Evolutionary conservation across 2,888 invertebrate species (phyloP).

Genomic region (Acronicta leporina): DNA sequence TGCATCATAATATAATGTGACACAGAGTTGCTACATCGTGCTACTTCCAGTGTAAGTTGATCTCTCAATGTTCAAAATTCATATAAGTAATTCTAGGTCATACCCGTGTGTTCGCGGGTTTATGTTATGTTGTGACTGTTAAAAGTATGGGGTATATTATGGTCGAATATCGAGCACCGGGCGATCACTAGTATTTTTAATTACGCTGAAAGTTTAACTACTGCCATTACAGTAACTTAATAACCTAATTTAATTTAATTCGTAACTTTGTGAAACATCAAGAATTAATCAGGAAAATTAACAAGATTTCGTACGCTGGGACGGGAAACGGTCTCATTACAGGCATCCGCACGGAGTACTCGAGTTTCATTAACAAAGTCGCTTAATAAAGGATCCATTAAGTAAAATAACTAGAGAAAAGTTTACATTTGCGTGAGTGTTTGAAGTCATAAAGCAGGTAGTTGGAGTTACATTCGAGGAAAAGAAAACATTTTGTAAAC

Average conservation of each 20-base stretch:
- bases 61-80: too few species aligned
- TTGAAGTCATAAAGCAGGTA: slow-evolving; percentile 11
- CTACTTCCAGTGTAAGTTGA: too few species aligned
- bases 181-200: too few species aligned
- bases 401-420: slow-evolving; percentile 25
- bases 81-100: too few species aligned
- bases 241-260: slow-evolving; percentile 44
- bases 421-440: slow-evolving; percentile 15
- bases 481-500: slow-evolving; percentile 11
- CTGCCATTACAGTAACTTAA: slow-evolving; percentile 41
- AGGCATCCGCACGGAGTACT: slow-evolving; percentile 30
- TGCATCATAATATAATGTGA: too few species aligned
- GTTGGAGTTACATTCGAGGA: slow-evolving; percentile 6
- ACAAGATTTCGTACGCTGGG: slow-evolving; percentile 40
- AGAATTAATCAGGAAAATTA: slow-evolving; percentile 49
- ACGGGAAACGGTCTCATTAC: slow-evolving; percentile 45
- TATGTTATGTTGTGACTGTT: too few species aligned
- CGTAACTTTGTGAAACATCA: slow-evolving; percentile 43
- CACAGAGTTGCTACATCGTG: too few species aligned
- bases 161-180: too few species aligned
- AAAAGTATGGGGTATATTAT: too few species aligned
- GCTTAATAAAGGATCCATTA: slow-evolving; percentile 34
- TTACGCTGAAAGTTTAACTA: slow-evolving; percentile 20
- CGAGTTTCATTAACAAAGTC: slow-evolving; percentile 33
- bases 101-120: too few species aligned